Percentiles rank a stretch among this genome's conserved stretches.
phyloP scores from a whole-genome alignment of 1,140 invertebrate genomes.

The Calliopsis andreniformis region DNA sequence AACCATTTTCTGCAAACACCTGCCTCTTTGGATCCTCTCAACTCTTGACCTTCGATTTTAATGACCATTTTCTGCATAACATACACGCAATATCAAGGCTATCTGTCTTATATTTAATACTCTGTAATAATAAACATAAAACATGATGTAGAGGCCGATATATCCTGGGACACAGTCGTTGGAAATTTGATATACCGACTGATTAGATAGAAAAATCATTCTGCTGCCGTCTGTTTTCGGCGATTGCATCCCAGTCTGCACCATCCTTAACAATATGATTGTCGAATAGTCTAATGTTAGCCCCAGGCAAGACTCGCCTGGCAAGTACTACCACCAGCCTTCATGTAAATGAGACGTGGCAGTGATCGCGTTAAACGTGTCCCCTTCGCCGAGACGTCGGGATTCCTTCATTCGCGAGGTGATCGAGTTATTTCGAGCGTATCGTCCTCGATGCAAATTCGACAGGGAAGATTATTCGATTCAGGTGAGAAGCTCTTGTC shows the following conservation, averaged over 20 bases:
- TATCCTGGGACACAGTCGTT: too few species aligned
- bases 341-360: neutral
- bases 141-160: too few species aligned
- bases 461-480: slow-evolving; percentile 27
- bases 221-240: too few species aligned
- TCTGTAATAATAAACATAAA: too few species aligned
- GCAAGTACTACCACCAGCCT: neutral
- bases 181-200: too few species aligned
- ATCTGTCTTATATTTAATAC: too few species aligned
- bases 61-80: too few species aligned
- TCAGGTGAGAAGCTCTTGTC: slow-evolving; percentile 11
- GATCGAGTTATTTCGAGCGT: slow-evolving; percentile 34
- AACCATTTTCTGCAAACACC: neutral
- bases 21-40: neutral
- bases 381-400: neutral
- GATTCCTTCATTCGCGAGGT: neutral
- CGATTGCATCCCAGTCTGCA: too few species aligned
- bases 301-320: neutral
- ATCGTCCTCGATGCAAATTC: slow-evolving; percentile 28
- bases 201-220: too few species aligned
- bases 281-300: neutral
- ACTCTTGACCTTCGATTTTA: too few species aligned
- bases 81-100: too few species aligned
- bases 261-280: neutral
- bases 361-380: neutral